Evolutionary conservation across 2,888 invertebrate species (phyloP).

Genomic region (Leucophenga montana): DNA sequence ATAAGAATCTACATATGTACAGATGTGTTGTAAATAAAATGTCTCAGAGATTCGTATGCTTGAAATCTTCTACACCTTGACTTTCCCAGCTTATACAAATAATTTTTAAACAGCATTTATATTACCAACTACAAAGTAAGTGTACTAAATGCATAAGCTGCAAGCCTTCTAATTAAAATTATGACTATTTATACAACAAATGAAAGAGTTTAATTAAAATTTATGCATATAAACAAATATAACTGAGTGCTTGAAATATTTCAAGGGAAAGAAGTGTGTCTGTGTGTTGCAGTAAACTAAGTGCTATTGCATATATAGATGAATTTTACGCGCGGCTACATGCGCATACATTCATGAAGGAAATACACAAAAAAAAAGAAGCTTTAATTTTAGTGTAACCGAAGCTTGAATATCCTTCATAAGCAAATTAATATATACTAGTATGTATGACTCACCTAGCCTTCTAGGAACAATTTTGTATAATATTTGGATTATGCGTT

Average conservation of each 20-base stretch:
- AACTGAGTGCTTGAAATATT: slow-evolving; percentile 3
- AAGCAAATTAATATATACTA: too few species aligned
- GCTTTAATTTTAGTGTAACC: too few species aligned
- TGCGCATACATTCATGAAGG: slow-evolving; percentile 5
- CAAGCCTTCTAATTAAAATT: slow-evolving; percentile 58
- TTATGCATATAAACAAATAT: slow-evolving; percentile 42
- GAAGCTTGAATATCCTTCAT: background rate
- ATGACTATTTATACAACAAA: slow-evolving; percentile 51
- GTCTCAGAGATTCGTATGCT: too few species aligned
- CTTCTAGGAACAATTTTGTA: too few species aligned
- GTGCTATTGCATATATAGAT: slow-evolving; percentile 1
- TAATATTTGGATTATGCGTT: too few species aligned
- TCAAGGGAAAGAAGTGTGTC: too few species aligned
- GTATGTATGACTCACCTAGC: too few species aligned
- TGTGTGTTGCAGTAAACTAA: slow-evolving; percentile 1
- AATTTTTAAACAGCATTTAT: background rate
- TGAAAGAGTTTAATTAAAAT: slow-evolving; percentile 64
- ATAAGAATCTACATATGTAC: too few species aligned
- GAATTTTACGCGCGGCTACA: slow-evolving; percentile 14
- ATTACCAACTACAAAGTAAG: background rate
- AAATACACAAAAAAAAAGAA: background rate
- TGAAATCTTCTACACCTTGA: background rate
- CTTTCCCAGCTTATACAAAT: slow-evolving; percentile 35
- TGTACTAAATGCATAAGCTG: slow-evolving; percentile 25
- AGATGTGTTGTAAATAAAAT: too few species aligned